Base-by-base conservation (phyloP, 2,888 invertebrate species). In the Microplitis manilae region DNA sequence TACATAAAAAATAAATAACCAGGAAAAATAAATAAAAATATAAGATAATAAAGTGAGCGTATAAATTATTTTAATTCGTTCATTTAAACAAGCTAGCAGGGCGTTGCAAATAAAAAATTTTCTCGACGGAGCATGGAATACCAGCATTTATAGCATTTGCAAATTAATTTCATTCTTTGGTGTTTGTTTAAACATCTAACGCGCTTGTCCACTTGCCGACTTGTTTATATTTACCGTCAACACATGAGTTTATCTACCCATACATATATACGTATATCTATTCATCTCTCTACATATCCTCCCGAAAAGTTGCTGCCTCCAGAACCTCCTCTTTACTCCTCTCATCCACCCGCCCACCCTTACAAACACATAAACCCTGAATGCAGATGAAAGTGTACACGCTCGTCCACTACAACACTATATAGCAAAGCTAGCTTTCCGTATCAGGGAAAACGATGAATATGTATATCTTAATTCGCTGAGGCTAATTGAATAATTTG, bases 401-500 rank as follows among this genome's bases (percentile, higher is more conserved):
- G 74, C 72, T 70, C 30, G 68, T 78, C 50, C 69, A 65, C 62
- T 38, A 61, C 40, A 39, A 60, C 70, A 20, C 62, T 72, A 38
- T 72, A 20, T n/a, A 39, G 38, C 30, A 61, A 15, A 15, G 71
- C 38, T 64, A 41, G 69, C 77, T 78, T 83, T 84, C 84, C 83
- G 85, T 88, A 88, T 89, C 88, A 86, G 84, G 50, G 82, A 84
- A 81, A 82, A 82, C 88, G 87, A 89, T 89, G 89, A 89, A 89
- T 89, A 90, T 89, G 88, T 89, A 90, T 90, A 89, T 88, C 88
- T 90, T 89, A 90, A 89, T 90, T 89, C 89, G 88, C 89, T 86
- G 85, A 78, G 89, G 88, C 89, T 90, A 90, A 90, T 90, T 89
- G 90, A 90, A 90, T 90, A 90, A 90, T 90, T 90, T 90, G 90